Percentiles rank a stretch among this genome's conserved stretches.
These are phyloP conservation scores for Pelodiscus sinensis DNA, from an alignment of 2,113 vertebrate species.

Conservation along the genomic window DNA sequence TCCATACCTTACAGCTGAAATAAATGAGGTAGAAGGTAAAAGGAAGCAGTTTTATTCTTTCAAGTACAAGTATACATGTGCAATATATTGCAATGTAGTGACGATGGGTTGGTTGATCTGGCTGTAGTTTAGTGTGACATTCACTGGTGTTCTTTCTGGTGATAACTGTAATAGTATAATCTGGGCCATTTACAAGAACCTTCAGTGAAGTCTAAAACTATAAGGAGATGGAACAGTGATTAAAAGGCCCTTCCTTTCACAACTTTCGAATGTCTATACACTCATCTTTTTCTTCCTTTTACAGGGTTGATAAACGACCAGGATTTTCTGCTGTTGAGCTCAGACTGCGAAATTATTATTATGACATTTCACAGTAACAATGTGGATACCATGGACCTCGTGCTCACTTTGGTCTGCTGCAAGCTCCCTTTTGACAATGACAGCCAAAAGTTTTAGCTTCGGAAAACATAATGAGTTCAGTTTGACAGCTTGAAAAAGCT, in stretches of 20 bases:
- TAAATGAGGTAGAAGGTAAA: constrained; percentile 6
- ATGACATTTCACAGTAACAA: constrained; percentile 88
- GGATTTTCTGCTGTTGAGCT: constrained; percentile 86
- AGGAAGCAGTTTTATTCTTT: not conserved
- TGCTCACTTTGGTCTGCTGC: not conserved
- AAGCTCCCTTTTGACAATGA: not conserved
- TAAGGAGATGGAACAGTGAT: not conserved
- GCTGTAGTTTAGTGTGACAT: not conserved
- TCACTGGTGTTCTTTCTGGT: not conserved
- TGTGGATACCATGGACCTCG: accelerated
- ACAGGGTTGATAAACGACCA: constrained; percentile 86
- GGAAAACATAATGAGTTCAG: not conserved
- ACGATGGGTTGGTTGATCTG: not conserved
- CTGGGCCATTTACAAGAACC: not conserved
- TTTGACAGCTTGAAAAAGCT: too few relatives aligned
- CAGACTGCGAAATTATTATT: constrained; percentile 91
- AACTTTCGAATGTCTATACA: accelerated
- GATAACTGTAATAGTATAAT: not conserved
- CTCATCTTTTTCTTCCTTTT: constrained; percentile 26
- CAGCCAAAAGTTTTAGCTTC: not conserved
- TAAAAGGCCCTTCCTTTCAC: accelerated
- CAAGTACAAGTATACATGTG: not conserved
- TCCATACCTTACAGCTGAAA: not conserved
- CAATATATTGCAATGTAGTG: not conserved
- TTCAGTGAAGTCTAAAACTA: too few relatives aligned